These are phyloP conservation scores for Parotocinclus haroldoi DNA, from an alignment of 2,797 vertebrate genomes.

Conservation along the genomic window DNA sequence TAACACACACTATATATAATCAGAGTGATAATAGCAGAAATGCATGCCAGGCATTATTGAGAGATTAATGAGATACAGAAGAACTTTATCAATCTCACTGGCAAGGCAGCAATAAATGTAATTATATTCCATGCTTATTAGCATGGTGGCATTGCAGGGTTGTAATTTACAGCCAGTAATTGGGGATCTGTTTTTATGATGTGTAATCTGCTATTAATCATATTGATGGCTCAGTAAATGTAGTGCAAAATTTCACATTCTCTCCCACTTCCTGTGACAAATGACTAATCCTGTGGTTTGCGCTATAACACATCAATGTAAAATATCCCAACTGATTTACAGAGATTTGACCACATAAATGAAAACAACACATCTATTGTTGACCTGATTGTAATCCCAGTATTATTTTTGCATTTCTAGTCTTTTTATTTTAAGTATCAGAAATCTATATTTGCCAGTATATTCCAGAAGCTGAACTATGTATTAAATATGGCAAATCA, in stretches of 20 bases:
- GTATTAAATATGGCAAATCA: no score
- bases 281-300: slow-evolving; percentile 60
- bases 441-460: slow-evolving; percentile 10
- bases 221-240: slow-evolving; percentile 75
- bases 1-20: slow-evolving; percentile 48
- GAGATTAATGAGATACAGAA: slow-evolving; percentile 69
- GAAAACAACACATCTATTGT: slow-evolving; percentile 1
- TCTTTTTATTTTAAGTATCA: slow-evolving; percentile 24
- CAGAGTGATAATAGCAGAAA: slow-evolving; percentile 63
- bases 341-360: slow-evolving; percentile 8
- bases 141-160: slow-evolving; percentile 69
- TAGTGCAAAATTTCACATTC: slow-evolving; percentile 68
- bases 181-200: slow-evolving; percentile 74
- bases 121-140: slow-evolving; percentile 74
- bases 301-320: slow-evolving; percentile 35
- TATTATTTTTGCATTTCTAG: slow-evolving; percentile 21
- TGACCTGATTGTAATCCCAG: slow-evolving; percentile 15
- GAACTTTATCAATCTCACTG: slow-evolving; percentile 76
- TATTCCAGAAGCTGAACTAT: neutral
- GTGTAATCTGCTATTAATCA: slow-evolving; percentile 75
- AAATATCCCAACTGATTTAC: slow-evolving; percentile 18
- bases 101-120: slow-evolving; percentile 64
- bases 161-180: slow-evolving; percentile 75
- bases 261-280: slow-evolving; percentile 66
- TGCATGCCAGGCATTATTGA: slow-evolving; percentile 64